A percentile compares a stretch with the other conserved stretches of the same genome.
Conservation (phyloP, 2,888 invertebrate genomes). For the Herminia tarsipennalis region DNA sequence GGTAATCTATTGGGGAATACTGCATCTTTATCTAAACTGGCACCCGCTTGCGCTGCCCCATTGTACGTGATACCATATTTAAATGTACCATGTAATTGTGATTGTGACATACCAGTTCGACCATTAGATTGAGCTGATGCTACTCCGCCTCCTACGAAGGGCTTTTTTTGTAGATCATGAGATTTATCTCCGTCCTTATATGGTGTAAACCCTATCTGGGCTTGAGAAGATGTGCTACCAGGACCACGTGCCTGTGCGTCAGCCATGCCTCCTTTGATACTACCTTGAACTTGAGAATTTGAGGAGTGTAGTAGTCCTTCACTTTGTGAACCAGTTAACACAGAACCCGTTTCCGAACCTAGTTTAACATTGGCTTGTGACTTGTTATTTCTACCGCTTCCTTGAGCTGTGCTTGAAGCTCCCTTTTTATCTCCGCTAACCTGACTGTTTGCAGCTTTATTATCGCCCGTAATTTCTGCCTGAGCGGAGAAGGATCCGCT, state of each 20-base stretch:
- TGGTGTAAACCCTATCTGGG: constrained; percentile 94
- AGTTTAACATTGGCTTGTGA: constrained; percentile 92
- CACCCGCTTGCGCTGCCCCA: constrained; percentile 93
- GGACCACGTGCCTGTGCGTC: constrained; percentile 94
- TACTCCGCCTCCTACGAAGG: constrained; percentile 91
- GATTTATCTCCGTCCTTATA: constrained; percentile 87
- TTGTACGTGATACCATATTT: constrained; percentile 91
- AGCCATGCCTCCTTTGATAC: constrained; percentile 92
- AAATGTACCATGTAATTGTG: constrained; percentile 93
- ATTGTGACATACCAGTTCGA: constrained; percentile 91
- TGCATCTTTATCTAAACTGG: constrained; percentile 87
- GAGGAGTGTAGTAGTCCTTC: constrained; percentile 91
- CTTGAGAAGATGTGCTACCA: constrained; percentile 94
- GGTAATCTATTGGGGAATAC: constrained; percentile 72
- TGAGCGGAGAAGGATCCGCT: constrained; percentile 93
- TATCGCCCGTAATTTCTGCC: constrained; percentile 91
- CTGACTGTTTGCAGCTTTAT: constrained; percentile 89
- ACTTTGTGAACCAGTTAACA: constrained; percentile 91
- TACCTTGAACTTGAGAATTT: constrained; percentile 92
- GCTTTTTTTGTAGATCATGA: constrained; percentile 77
- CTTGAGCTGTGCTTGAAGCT: constrained; percentile 91
- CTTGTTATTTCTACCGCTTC: constrained; percentile 89
- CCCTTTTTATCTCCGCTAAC: constrained; percentile 91
- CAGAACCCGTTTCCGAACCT: constrained; percentile 90
- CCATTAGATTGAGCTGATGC: constrained; percentile 92